Evolutionary conservation across 1,140 invertebrate species (phyloP).

Genomic region (Drosophila pachea): DNA sequence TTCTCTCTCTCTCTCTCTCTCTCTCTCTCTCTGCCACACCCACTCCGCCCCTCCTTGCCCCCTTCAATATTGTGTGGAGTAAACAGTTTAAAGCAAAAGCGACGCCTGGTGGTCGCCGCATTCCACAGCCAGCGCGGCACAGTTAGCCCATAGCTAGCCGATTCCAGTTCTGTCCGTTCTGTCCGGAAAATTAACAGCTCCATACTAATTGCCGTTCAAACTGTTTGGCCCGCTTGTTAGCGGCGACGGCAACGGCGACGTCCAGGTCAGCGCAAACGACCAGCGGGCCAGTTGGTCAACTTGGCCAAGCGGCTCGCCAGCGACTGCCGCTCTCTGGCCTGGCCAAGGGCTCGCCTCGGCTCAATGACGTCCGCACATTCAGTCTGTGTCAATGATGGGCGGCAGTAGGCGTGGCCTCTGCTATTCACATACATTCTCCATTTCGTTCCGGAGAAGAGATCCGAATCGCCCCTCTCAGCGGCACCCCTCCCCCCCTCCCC

Average conservation of each 20-base stretch:
- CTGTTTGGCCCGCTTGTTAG: conserved; percentile 62
- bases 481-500: no score
- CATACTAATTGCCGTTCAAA: conserved; percentile 66
- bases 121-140: conserved; percentile 48
- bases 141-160: conserved; percentile 18
- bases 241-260: conserved; percentile 20
- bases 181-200: conserved; percentile 68
- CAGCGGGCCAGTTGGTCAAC: conserved; percentile 40
- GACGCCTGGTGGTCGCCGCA: conserved; percentile 7
- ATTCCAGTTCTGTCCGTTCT: conserved; percentile 41
- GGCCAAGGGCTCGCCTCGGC: conserved; percentile 8
- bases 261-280: conserved; percentile 34
- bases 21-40: no score
- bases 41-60: no score
- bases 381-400: conserved; percentile 37
- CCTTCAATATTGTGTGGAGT: neutral
- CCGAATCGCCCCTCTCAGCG: no score
- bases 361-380: conserved; percentile 5
- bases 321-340: neutral
- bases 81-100: neutral
- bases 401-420: no score
- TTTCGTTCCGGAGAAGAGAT: no score
- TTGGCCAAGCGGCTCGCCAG: neutral
- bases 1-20: no score
- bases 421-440: no score